phyloP scores from a whole-genome alignment of 1,140 invertebrate genomes.

The Andricus grossulariae region DNA sequence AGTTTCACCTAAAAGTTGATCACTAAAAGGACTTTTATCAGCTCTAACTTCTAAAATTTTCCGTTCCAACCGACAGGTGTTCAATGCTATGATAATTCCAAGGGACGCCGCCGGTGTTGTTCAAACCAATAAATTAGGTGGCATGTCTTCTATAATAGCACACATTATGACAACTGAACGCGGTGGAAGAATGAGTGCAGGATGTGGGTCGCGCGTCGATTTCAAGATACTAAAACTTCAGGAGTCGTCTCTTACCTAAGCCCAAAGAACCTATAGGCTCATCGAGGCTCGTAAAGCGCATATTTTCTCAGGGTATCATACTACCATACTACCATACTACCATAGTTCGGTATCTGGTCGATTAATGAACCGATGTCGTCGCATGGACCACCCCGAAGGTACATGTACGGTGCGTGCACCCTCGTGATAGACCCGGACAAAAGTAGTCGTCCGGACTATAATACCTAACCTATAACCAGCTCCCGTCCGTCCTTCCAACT shows the following conservation, averaged over 20 bases:
- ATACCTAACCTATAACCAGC: slow-evolving; percentile 69
- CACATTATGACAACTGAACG: slow-evolving; percentile 12
- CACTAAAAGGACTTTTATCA: no score
- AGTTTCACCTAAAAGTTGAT: no score
- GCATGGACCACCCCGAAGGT: slow-evolving; percentile 70
- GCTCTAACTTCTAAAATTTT: no score
- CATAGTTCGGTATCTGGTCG: slow-evolving; percentile 63
- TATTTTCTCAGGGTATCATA: slow-evolving; percentile 62
- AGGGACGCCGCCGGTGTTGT: not conserved
- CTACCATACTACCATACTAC: no score
- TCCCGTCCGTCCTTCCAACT: slow-evolving; percentile 58
- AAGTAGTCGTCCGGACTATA: slow-evolving; percentile 59
- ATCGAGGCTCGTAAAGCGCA: slow-evolving; percentile 61
- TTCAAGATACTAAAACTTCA: slow-evolving; percentile 50
- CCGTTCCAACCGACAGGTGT: not conserved
- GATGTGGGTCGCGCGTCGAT: not conserved
- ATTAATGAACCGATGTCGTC: slow-evolving; percentile 74
- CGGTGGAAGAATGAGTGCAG: slow-evolving; percentile 14
- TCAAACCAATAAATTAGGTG: not conserved
- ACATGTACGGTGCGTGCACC: slow-evolving; percentile 63
- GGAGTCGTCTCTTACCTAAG: slow-evolving; percentile 41
- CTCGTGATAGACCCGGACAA: slow-evolving; percentile 58
- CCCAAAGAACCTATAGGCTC: slow-evolving; percentile 32
- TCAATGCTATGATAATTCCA: not conserved
- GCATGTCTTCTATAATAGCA: not conserved